These are phyloP conservation scores for Samia ricini DNA, from an alignment of 1,140 invertebrate species.

Conservation along the genomic window DNA sequence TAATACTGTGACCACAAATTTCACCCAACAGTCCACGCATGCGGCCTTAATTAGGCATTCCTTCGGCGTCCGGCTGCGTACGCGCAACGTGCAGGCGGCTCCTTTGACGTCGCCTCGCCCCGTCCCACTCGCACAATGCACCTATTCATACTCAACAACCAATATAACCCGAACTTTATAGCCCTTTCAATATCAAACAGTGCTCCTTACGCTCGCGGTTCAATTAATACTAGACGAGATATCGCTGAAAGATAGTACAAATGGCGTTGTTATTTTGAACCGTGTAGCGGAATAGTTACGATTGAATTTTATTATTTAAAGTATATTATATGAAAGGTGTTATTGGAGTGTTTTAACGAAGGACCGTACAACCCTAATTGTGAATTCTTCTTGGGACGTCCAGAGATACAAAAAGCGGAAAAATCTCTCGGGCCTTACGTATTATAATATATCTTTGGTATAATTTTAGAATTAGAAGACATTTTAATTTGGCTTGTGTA, in stretches of 20 bases:
- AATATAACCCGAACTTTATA: constrained; percentile 29
- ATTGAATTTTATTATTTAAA: constrained; percentile 15
- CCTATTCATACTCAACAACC: constrained; percentile 55
- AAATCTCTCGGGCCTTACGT: neutral
- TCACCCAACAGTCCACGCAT: constrained; percentile 65
- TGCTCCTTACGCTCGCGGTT: constrained; percentile 30
- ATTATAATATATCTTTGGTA: neutral
- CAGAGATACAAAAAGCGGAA: constrained; percentile 59
- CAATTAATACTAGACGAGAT: constrained; percentile 40
- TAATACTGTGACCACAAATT: constrained; percentile 30
- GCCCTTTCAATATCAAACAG: constrained; percentile 65
- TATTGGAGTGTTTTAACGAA: constrained; percentile 74
- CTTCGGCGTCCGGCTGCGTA: constrained; percentile 66
- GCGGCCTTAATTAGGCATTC: constrained; percentile 76
- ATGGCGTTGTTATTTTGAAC: constrained; percentile 7
- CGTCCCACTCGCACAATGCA: constrained; percentile 67
- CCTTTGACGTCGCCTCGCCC: constrained; percentile 55
- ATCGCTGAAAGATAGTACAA: constrained; percentile 30
- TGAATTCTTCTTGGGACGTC: constrained; percentile 66
- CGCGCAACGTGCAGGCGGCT: constrained; percentile 60
- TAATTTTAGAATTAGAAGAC: neutral
- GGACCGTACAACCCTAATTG: constrained; percentile 70
- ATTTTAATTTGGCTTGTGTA: neutral
- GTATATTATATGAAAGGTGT: constrained; percentile 58
- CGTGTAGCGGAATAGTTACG: constrained; percentile 24